A percentile compares a stretch with the other conserved stretches of the same genome.
These are phyloP conservation scores for Abramis brama DNA, from an alignment of 2,113 vertebrate species.

Conservation along the genomic window DNA sequence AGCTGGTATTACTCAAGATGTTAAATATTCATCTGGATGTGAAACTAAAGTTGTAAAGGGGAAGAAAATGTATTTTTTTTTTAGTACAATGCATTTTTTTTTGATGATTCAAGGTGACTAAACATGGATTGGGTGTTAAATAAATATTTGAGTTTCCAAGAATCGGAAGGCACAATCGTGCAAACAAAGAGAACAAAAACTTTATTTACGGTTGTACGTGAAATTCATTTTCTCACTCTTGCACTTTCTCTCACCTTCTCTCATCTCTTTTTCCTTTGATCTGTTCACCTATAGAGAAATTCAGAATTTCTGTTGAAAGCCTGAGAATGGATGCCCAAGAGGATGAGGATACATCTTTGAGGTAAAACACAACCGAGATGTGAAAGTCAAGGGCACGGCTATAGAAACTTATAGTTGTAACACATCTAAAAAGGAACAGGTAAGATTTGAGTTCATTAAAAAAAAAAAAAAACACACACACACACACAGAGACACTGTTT, in stretches of 20 bases:
- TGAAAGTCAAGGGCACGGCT: conserved; percentile 12
- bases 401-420: not conserved
- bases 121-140: not conserved
- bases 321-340: conserved; percentile 21
- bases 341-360: not conserved
- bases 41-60: not conserved
- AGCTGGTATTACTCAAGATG: not conserved
- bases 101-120: not conserved
- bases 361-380: conserved; percentile 2
- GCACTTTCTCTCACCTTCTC: not conserved
- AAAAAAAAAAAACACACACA: not conserved
- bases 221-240: not conserved
- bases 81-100: not conserved
- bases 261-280: not conserved
- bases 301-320: conserved; percentile 10
- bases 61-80: not conserved
- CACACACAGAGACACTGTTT: not conserved
- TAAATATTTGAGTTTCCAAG: not conserved
- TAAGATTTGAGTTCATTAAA: not conserved
- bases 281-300: conserved; percentile 9
- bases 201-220: not conserved
- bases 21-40: conserved; percentile 34
- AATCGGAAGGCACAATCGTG: not conserved
- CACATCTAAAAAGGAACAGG: not conserved
- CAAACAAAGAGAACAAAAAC: conserved; percentile 9